Evolutionary conservation across 2,888 invertebrate genomes (phyloP), one percentile per base, ranked within the genome.

Genomic region (Apocheima hispidaria): DNA sequence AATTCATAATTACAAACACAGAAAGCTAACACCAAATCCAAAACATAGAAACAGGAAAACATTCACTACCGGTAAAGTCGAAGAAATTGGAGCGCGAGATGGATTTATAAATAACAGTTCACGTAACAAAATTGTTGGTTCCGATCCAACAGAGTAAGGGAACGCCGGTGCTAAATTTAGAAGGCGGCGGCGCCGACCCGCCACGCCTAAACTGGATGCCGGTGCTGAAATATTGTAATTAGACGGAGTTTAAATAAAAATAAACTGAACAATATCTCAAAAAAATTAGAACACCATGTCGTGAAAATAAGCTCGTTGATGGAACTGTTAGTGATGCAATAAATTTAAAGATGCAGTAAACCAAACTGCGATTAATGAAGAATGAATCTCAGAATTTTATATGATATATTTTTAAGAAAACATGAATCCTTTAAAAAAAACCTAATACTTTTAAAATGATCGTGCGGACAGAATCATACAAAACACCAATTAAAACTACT

Each of bases 131-230:
- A 74, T 65, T 71, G 72, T 63, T 65, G 65, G 65, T 65, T 71
- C 59, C 62, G 61, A 48, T 62, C 61, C 61, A 62, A 56, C 40
- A 53, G 30, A 46, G 81, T 75, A 81, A 84, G 77, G 74, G 67
- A 76, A 79, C 65, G 69, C 79, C 77, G 69, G 60, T 33, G 59
- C 71, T 89, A 88, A 86, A 87, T 86, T 81, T 90, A 90, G 84
- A 77, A 49, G 81, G 79, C 79, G 84, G 60, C 28, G 41, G 50
- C 48, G 48, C 26, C 16, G 66, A 66, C 60, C 63, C 52, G 67
- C 77, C 77, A 78, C 82, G 81, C 86, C 85, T 80, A 76, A 83
- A 75, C 76, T 65, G 83, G 84, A 66, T 56, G 53, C 65, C 41
- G 60, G 73, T 70, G 80, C 63, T 75, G 78, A 80, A 76, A 79